phyloP scores from a whole-genome alignment of 2,797 vertebrate genomes.

The Anabas testudineus region DNA sequence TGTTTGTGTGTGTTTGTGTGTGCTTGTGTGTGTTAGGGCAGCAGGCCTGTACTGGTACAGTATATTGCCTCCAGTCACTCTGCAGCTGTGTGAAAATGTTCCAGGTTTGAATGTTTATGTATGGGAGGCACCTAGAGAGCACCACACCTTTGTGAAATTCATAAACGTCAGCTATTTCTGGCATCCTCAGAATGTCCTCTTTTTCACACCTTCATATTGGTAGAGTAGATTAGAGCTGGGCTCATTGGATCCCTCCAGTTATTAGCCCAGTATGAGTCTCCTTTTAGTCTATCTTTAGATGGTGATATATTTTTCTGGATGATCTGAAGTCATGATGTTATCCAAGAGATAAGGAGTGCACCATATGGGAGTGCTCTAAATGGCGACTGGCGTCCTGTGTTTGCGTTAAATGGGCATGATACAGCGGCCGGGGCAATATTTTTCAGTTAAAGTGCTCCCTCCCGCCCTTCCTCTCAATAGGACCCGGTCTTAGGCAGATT shows the following conservation, averaged over 20 bases:
- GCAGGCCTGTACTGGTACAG: conserved; percentile 85
- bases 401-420: conserved; percentile 81
- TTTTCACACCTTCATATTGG: conserved; percentile 67
- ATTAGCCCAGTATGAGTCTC: conserved; percentile 66
- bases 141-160: conserved; percentile 87
- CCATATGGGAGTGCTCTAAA: conserved; percentile 75
- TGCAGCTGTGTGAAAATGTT: conserved; percentile 86
- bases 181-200: conserved; percentile 78
- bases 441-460: conserved; percentile 84
- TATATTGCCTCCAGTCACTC: conserved; percentile 79
- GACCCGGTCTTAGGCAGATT: conserved; percentile 88
- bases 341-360: conserved; percentile 66
- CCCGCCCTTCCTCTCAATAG: conserved; percentile 74
- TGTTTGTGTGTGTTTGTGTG: conserved; percentile 30
- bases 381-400: conserved; percentile 74
- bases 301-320: conserved; percentile 69
- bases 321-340: conserved; percentile 71
- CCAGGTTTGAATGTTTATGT: conserved; percentile 79
- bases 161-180: conserved; percentile 82
- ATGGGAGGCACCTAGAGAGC: conserved; percentile 85
- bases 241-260: conserved; percentile 71
- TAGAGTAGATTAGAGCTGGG: conserved; percentile 70
- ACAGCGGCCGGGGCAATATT: conserved; percentile 79
- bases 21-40: conserved; percentile 58
- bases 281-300: conserved; percentile 69